Conservation (phyloP, 2,113 vertebrate species). For the Phylloscopus whistleri region DNA sequence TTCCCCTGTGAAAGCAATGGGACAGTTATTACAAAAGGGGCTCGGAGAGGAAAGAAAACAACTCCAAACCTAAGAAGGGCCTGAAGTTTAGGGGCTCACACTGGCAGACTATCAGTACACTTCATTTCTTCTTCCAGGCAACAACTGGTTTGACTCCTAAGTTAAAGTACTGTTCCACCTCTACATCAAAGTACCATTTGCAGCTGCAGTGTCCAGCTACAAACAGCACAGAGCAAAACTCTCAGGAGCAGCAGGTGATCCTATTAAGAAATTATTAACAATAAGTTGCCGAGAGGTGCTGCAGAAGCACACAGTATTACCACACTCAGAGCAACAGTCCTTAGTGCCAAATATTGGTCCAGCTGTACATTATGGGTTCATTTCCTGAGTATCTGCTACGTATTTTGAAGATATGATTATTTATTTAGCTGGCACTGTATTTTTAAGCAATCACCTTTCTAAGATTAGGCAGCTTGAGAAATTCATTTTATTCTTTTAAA, state of each 20-base stretch:
- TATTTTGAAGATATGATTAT: background rate
- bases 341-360: background rate
- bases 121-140: background rate
- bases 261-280: background rate
- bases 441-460: background rate
- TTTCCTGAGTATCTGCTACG: background rate
- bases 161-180: background rate
- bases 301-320: background rate
- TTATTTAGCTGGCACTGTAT: background rate
- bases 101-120: background rate
- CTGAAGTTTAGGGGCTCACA: background rate
- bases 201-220: background rate
- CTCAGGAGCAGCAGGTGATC: background rate
- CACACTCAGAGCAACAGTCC: background rate
- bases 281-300: rapidly evolving
- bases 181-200: background rate
- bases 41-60: background rate
- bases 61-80: background rate
- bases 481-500: background rate
- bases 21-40: background rate
- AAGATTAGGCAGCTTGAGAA: background rate
- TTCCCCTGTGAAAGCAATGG: constrained; percentile 79
- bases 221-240: background rate
- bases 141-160: background rate
- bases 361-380: background rate